These are phyloP conservation scores for Lepidotrigona ventralis DNA, from an alignment of 1,140 invertebrate species.

Conservation along the genomic window DNA sequence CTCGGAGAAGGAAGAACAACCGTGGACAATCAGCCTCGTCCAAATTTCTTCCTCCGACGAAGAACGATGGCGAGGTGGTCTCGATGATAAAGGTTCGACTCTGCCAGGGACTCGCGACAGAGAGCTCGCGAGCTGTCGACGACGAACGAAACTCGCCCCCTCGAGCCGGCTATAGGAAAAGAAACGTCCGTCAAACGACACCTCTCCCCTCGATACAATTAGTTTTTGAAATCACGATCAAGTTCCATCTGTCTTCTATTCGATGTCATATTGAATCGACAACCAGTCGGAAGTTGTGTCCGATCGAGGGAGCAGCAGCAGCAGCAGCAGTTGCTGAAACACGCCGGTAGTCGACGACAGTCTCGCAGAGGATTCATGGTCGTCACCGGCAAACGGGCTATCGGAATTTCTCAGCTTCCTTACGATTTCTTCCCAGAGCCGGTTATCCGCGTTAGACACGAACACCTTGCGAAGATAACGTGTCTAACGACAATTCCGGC, in stretches of 20 bases:
- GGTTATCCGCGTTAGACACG: background rate
- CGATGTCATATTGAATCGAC: slow-evolving; percentile 21
- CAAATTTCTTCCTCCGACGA: background rate
- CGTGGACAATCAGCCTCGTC: too few species aligned
- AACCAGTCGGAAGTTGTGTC: slow-evolving; percentile 1
- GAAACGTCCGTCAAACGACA: background rate
- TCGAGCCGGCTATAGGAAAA: too few species aligned
- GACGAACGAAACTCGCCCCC: background rate
- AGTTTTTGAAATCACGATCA: background rate
- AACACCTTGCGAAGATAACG: too few species aligned
- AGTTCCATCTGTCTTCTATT: slow-evolving; percentile 11
- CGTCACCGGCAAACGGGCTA: background rate
- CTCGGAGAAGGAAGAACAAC: slow-evolving; percentile 9
- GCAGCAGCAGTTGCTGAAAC: slow-evolving; percentile 6
- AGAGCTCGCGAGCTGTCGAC: background rate
- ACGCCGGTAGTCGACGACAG: background rate
- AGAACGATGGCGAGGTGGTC: background rate
- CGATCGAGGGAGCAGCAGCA: background rate
- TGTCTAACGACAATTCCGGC: too few species aligned
- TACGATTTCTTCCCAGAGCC: background rate
- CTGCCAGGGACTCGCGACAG: background rate
- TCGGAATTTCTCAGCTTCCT: background rate
- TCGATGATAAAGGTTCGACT: background rate
- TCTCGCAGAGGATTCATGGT: slow-evolving; percentile 16
- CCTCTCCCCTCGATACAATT: background rate